Evolutionary conservation across 2,888 invertebrate species (phyloP).

Genomic region (Drosophila maculinotata): DNA sequence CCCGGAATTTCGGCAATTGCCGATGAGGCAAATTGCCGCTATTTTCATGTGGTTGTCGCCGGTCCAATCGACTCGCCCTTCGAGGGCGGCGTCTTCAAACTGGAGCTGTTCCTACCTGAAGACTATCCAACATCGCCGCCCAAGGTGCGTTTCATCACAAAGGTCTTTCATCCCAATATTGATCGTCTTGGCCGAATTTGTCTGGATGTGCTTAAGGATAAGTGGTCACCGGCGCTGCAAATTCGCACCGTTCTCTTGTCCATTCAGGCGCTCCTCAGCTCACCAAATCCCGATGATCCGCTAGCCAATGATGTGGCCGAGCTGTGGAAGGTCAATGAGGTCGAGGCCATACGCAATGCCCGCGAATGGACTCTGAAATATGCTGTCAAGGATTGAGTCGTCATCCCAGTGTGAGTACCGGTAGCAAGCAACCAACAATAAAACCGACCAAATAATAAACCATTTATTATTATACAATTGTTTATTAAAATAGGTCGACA

Average conservation of each 20-base stretch:
- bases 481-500: too few relatives aligned
- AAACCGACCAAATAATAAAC: too few relatives aligned
- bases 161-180: constrained; percentile 99
- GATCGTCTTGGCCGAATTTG: constrained; percentile 99
- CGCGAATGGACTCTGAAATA: constrained; percentile 98
- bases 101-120: constrained; percentile 99
- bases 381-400: constrained; percentile 90
- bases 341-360: constrained; percentile 97
- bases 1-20: constrained; percentile 99
- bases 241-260: constrained; percentile 99
- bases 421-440: too few relatives aligned
- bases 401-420: too few relatives aligned
- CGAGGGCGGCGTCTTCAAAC: constrained; percentile 98
- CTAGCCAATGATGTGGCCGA: constrained; percentile 99
- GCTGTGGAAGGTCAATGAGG: constrained; percentile 99
- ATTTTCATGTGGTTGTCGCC: constrained; percentile 99
- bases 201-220: constrained; percentile 99
- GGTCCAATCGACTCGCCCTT: constrained; percentile 98
- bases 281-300: constrained; percentile 99
- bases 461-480: too few relatives aligned
- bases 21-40: constrained; percentile 97
- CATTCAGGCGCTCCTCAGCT: constrained; percentile 98
- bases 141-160: constrained; percentile 99
- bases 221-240: constrained; percentile 99
- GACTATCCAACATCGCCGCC: constrained; percentile 99